Base-by-base conservation (phyloP, 2,113 vertebrate genomes). In the Pterocles gutturalis region DNA sequence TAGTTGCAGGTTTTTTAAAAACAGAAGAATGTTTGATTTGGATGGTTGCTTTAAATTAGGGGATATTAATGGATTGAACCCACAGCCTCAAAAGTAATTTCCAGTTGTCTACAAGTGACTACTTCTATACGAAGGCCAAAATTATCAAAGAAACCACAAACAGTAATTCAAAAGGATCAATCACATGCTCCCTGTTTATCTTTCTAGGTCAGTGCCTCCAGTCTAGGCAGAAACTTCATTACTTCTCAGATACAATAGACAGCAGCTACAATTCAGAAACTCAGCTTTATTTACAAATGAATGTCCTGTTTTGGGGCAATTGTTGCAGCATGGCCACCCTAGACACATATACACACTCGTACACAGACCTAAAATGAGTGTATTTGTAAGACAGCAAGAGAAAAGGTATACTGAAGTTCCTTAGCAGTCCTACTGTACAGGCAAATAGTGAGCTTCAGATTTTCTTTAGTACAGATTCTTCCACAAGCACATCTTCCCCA, bases 81-180 rank as follows among this genome's bases (percentile, higher is more conserved):
- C 79, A 87, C 76, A 94, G 83, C n/a, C 76, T 94, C 77, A 90
- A 75, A 84, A 86, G 79, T 69, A 97, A 89, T 79, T 96, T 88
- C 92, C 80, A 86, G 83, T 96, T 95, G 86, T 96, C 95, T 92
- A n/a, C 83, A 95, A 90, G 86, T 93, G 79, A 76, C 86, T 92
- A 83, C 43, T 41, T 87, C 85, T 80, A 89, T 34, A 67, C 9
- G 85, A 95, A 93, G 76, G 88, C 86, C 79, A 96, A 96, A 93
- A 94, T 94, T 97, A 94, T 92, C 95, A 95, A 94, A 95, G 92
- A 95, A 96, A 90, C 92, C 90, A 95, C 90, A 96, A 93, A 93
- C 76, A 93, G 66, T 71, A 94, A 93, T 66, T 91, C 85, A 78
- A 46, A 83, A 92, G 93, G 76, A 88, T 53, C 3, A 11, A 96